Percentiles rank a stretch among this genome's conserved stretches.
Evolutionary conservation across 1,140 invertebrate species (phyloP).

Genomic region (Caenorhabditis remanei): DNA sequence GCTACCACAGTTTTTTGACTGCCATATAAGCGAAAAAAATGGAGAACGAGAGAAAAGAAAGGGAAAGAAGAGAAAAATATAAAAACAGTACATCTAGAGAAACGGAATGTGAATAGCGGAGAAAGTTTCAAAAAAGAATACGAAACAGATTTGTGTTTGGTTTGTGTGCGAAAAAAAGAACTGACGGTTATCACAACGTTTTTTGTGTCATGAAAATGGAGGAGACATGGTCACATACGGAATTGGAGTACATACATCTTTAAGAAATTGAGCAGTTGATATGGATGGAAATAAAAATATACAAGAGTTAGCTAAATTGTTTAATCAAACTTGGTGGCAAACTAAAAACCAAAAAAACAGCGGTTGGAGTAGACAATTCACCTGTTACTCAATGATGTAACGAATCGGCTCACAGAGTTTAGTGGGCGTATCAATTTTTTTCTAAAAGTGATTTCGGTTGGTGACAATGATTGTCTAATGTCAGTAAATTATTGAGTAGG

Average conservation of each 20-base stretch:
- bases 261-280: too few species aligned
- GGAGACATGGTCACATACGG: too few species aligned
- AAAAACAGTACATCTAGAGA: constrained; percentile 26
- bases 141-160: not conserved
- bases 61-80: not conserved
- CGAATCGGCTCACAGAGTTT: not conserved
- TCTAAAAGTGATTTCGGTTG: not conserved
- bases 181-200: too few species aligned
- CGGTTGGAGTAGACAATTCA: not conserved
- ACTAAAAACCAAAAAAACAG: too few species aligned
- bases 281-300: too few species aligned
- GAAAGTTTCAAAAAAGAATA: constrained; percentile 5
- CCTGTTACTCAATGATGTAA: constrained; percentile 11
- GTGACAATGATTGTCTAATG: constrained; percentile 14
- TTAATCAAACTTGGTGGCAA: too few species aligned
- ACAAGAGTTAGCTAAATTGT: too few species aligned
- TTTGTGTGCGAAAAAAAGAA: not conserved
- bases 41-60: not conserved
- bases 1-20: constrained; percentile 12
- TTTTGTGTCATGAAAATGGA: too few species aligned
- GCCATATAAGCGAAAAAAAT: not conserved
- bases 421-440: not conserved
- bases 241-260: too few species aligned
- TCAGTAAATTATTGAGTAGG: not conserved
- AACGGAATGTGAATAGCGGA: not conserved